Conservation (phyloP, 2,888 invertebrate genomes). For the Himalopsyche anomala region DNA sequence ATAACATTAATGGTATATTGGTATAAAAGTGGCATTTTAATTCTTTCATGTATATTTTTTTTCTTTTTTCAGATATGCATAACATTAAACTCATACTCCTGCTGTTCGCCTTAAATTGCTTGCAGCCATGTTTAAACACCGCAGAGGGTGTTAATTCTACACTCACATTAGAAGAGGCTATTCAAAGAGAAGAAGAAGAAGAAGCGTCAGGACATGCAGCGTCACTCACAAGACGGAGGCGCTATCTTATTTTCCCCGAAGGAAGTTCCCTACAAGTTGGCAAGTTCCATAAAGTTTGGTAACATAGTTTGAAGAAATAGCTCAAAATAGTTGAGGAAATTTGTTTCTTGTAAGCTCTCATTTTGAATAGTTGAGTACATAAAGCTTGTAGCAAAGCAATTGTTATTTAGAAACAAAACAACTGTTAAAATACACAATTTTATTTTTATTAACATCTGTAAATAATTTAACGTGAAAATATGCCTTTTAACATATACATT, state of each 20-base stretch:
- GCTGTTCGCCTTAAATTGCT: neutral
- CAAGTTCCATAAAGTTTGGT: slow-evolving; percentile 68
- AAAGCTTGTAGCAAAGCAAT: neutral
- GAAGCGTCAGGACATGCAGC: slow-evolving; percentile 65
- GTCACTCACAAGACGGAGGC: slow-evolving; percentile 70
- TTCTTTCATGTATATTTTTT: neutral
- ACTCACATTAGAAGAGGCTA: slow-evolving; percentile 52
- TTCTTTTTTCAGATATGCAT: neutral
- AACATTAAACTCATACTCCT: neutral
- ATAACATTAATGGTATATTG: too few species aligned
- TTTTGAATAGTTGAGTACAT: neutral
- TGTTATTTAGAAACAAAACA: neutral
- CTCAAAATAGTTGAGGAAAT: neutral
- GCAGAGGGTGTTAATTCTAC: neutral
- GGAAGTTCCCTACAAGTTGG: slow-evolving; percentile 80
- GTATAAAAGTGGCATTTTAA: too few species aligned
- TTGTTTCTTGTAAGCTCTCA: too few species aligned
- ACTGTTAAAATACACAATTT: neutral
- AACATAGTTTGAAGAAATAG: slow-evolving; percentile 21
- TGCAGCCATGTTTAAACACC: neutral
- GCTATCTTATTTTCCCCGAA: slow-evolving; percentile 79
- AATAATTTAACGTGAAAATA: too few species aligned
- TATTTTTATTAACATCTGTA: neutral
- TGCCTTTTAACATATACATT: too few species aligned
- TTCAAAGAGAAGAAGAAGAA: slow-evolving; percentile 51